Percentiles rank a stretch among this genome's conserved stretches.
Evolutionary conservation across 2,888 invertebrate genomes (phyloP).

Genomic region (Cactoblastis cactorum): DNA sequence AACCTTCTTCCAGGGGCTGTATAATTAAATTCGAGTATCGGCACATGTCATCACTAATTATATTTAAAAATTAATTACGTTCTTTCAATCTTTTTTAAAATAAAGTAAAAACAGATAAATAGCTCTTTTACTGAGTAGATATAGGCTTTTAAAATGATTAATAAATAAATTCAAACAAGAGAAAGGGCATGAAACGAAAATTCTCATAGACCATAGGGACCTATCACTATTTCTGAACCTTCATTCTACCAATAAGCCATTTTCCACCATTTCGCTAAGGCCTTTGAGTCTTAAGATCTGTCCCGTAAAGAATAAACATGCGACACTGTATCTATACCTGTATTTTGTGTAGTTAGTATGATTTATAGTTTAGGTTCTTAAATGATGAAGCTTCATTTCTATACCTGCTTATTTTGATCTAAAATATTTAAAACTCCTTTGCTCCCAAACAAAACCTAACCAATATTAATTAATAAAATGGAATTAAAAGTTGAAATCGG

Average conservation of each 20-base stretch:
- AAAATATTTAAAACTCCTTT: background rate
- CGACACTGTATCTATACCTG: no score
- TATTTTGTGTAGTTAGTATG: no score
- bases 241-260: no score
- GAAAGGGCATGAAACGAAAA: no score
- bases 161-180: no score
- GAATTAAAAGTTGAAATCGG: slow-evolving; percentile 2
- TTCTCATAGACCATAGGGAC: no score
- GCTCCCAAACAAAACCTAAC: background rate
- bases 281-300: no score
- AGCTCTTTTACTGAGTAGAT: background rate
- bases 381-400: background rate
- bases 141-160: no score
- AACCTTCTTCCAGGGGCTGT: slow-evolving; percentile 26
- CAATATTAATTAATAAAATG: background rate
- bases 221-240: no score
- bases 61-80: slow-evolving; percentile 51
- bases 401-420: background rate
- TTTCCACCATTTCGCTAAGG: no score
- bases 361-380: no score
- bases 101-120: background rate
- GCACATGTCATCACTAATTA: slow-evolving; percentile 49
- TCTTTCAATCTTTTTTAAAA: background rate
- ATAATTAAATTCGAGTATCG: slow-evolving; percentile 52
- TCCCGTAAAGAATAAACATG: no score